phyloP scores from a whole-genome alignment of 2,797 vertebrate genomes.

The Zalophus californianus region DNA sequence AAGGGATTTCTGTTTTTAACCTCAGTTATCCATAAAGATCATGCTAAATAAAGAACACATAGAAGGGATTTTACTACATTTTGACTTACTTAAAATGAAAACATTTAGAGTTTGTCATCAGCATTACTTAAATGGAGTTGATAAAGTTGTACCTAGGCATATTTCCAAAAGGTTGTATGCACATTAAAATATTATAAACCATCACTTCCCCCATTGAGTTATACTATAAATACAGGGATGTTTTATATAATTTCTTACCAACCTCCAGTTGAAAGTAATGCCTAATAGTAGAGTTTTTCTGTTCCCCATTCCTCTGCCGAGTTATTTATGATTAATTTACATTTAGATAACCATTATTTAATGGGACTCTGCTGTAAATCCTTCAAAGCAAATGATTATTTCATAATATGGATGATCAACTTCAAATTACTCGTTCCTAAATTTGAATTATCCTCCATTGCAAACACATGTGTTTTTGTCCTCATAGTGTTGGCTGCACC shows the following conservation, averaged over 20 bases:
- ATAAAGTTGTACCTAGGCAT: not conserved
- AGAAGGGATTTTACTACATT: not conserved
- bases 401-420: not conserved
- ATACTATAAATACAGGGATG: not conserved
- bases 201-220: not conserved
- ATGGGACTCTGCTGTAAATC: not conserved
- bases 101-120: not conserved
- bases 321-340: conserved; percentile 7
- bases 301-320: not conserved
- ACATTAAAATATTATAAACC: not conserved
- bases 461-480: not conserved
- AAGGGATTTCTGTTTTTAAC: conserved; percentile 16
- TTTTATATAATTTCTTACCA: conserved; percentile 57
- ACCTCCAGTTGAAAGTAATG: not conserved
- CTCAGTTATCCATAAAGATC: not conserved
- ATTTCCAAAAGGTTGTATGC: not conserved
- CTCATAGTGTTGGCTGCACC: conserved; percentile 92
- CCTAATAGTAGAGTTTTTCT: conserved; percentile 12
- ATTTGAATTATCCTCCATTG: not conserved
- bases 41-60: not conserved
- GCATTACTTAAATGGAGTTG: not conserved
- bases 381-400: conserved; percentile 50
- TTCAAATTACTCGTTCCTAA: conserved; percentile 27
- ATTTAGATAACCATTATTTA: conserved; percentile 29
- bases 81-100: conserved; percentile 11